Evolutionary conservation across 1,140 invertebrate species (phyloP).

Genomic region (Stegodyphus dumicola): DNA sequence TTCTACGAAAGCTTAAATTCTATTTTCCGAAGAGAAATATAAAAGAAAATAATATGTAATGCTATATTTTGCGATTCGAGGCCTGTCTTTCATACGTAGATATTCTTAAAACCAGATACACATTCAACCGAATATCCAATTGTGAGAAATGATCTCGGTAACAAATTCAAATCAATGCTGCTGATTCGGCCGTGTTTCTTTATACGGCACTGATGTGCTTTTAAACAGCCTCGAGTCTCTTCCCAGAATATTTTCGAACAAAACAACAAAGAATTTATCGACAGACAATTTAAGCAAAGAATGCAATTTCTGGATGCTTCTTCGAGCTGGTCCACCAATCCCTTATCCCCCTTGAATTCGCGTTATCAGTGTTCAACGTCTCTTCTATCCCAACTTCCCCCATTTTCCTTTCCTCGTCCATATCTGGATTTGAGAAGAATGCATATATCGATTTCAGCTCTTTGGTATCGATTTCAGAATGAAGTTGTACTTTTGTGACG

Average conservation of each 20-base stretch:
- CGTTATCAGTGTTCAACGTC: slow-evolving; percentile 27
- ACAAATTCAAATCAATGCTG: slow-evolving; percentile 42
- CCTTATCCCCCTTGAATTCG: slow-evolving; percentile 13
- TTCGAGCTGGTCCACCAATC: slow-evolving; percentile 8
- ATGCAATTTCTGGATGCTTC: slow-evolving; percentile 41
- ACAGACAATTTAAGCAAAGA: slow-evolving; percentile 36
- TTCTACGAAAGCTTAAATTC: no score
- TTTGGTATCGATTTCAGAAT: slow-evolving; percentile 31
- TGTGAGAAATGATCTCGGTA: not conserved
- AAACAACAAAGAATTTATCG: slow-evolving; percentile 39
- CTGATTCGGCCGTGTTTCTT: slow-evolving; percentile 1
- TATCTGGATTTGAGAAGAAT: slow-evolving; percentile 39
- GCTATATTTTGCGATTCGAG: no score
- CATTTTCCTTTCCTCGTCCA: not conserved
- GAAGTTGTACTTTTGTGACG: slow-evolving; percentile 16
- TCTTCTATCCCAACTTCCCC: not conserved
- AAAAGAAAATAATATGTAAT: no score
- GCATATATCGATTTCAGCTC: slow-evolving; percentile 42
- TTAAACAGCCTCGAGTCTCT: slow-evolving; percentile 31
- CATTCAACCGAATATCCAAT: slow-evolving; percentile 17
- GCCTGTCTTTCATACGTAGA: no score
- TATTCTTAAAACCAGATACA: slow-evolving; percentile 16
- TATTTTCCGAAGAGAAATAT: no score
- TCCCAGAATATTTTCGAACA: slow-evolving; percentile 24
- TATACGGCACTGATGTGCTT: slow-evolving; percentile 12